These are phyloP conservation scores for Magallana gigas DNA, from an alignment of 1,140 invertebrate genomes.

Conservation along the genomic window DNA sequence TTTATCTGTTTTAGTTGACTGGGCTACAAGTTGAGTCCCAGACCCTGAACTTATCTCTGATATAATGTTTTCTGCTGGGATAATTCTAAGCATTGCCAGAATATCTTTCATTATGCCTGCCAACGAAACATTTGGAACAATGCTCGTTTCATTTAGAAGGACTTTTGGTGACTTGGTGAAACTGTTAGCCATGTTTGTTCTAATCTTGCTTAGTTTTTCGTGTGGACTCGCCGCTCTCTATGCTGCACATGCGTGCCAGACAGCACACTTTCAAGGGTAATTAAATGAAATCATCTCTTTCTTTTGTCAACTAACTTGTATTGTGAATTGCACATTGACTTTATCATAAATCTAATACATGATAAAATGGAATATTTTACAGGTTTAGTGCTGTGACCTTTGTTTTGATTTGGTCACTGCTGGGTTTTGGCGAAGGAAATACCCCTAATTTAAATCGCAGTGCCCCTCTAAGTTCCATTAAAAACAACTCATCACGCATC, in stretches of 20 bases:
- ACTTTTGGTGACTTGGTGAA: slow-evolving; percentile 65
- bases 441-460: slow-evolving; percentile 52
- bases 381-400: slow-evolving; percentile 43
- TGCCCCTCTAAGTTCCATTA: slow-evolving; percentile 60
- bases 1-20: slow-evolving; percentile 55
- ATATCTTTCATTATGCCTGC: slow-evolving; percentile 73
- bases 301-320: neutral
- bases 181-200: slow-evolving; percentile 66
- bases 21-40: slow-evolving; percentile 65
- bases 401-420: slow-evolving; percentile 65
- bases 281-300: neutral
- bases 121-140: slow-evolving; percentile 71
- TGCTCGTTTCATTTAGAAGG: slow-evolving; percentile 70
- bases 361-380: neutral
- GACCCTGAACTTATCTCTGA: slow-evolving; percentile 70
- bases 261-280: slow-evolving; percentile 59
- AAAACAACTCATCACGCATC: slow-evolving; percentile 60
- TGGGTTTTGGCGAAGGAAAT: slow-evolving; percentile 64
- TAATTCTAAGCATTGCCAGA: slow-evolving; percentile 65
- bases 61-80: slow-evolving; percentile 67
- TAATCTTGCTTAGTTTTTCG: slow-evolving; percentile 68
- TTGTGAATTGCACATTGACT: no score
- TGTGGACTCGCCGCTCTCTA: slow-evolving; percentile 68
- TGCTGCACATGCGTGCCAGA: slow-evolving; percentile 64
- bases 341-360: no score